Base-by-base conservation (phyloP, 1,140 invertebrate genomes). In the Nomia melanderi region DNA sequence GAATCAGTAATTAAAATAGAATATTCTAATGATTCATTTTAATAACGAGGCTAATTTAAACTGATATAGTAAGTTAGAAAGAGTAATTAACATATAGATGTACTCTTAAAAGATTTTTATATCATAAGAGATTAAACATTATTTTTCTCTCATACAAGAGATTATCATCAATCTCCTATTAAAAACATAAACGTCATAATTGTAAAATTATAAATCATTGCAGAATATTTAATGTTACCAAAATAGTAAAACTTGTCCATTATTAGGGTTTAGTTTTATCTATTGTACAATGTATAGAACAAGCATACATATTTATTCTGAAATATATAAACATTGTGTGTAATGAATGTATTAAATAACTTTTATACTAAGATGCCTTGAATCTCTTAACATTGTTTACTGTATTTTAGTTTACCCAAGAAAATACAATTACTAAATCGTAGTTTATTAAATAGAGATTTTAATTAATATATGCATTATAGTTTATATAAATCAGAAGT, bases 1-100 rank as follows among this genome's bases (percentile, higher is more conserved):
- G 23, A 83, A 75, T 79, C 33, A 75, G 44, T 79, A 79, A 79
- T 72, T 44, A n/a, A 70, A 14, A 63, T 71, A 82, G n/a, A 56
- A 31, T 17, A 36, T 79, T 67, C 47, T 75, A 54, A 74, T 70
- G 53, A 63, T 57, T 81, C 63, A 82, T 65, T 78, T 31, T 33
- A 50, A 2, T 63, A 27, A 77, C 29, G 36, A 47, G 29, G 11
- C 27, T 59, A 75, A 59, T 66, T 50, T 75, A 80, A 72, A 54
- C 20, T 50, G 39, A 81, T 63, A 41, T 71, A 59, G 27, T 66
- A 64, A 75, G 29, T 56, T 62, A 44, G 11, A 53, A n/a, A n/a
- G 23, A 59, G 25, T 53, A 57, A n/a, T 31, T 39, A 44, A 59
- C 36, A 31, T 41, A 31, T 59, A 7, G 1, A 70, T 33, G 29